These are phyloP conservation scores for Anser cygnoides DNA, from an alignment of 2,113 vertebrate genomes.

Conservation along the genomic window DNA sequence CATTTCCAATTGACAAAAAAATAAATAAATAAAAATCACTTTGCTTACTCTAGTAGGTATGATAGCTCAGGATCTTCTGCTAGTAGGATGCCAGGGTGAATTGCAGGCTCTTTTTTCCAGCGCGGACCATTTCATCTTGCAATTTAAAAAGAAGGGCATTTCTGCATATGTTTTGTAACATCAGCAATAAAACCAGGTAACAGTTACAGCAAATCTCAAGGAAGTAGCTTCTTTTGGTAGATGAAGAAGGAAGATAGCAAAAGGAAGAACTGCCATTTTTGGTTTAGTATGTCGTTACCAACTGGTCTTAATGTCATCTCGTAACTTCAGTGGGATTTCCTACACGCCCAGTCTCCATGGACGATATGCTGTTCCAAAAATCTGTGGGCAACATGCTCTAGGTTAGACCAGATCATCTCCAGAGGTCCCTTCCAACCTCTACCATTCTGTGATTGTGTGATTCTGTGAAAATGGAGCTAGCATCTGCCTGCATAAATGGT, in stretches of 20 bases:
- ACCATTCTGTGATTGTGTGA: too few relatives aligned
- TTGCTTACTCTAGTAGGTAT: not conserved
- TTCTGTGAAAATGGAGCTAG: not conserved
- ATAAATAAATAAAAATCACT: not conserved
- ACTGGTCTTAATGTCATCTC: not conserved
- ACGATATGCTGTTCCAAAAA: not conserved
- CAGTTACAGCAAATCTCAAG: not conserved
- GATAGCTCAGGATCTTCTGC: not conserved
- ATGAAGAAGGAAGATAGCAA: not conserved
- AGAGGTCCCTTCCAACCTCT: too few relatives aligned
- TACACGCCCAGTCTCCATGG: not conserved
- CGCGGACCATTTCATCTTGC: not conserved
- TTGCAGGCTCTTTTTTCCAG: not conserved
- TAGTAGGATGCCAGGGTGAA: not conserved
- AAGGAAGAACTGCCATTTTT: not conserved
- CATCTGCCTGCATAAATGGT: not conserved
- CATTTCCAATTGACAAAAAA: not conserved
- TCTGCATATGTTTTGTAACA: not conserved
- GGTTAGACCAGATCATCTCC: too few relatives aligned
- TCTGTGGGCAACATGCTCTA: too few relatives aligned
- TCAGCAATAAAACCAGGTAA: not conserved
- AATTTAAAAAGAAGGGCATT: not conserved
- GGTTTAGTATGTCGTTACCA: not conserved
- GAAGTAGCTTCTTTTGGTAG: rapidly evolving
- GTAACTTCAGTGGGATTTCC: not conserved